A percentile compares a stretch with the other conserved stretches of the same genome.
Evolutionary conservation across 2,888 invertebrate species (phyloP).

Genomic region (Eremobia ochroleuca): DNA sequence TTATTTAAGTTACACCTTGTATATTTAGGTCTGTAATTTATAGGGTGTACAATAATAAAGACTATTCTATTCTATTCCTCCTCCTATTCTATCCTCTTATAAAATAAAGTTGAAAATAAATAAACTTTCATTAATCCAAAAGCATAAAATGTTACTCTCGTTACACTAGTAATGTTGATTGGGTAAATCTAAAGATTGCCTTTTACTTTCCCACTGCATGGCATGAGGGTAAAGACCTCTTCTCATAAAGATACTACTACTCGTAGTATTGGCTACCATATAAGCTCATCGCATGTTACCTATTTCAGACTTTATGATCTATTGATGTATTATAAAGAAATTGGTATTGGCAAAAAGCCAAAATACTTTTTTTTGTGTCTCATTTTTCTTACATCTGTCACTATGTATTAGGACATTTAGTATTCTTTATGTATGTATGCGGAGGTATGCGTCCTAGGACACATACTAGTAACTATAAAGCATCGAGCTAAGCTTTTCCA

Average conservation of each 20-base stretch:
- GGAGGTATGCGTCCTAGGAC: too few species aligned
- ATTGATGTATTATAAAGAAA: background rate
- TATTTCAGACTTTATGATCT: background rate
- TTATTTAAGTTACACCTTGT: too few species aligned
- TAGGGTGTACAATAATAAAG: too few species aligned
- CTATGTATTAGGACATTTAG: too few species aligned
- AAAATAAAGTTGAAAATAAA: constrained; percentile 5
- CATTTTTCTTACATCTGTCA: too few species aligned
- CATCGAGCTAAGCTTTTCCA: too few species aligned
- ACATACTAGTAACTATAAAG: too few species aligned
- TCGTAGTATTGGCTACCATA: background rate
- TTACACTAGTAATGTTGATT: background rate
- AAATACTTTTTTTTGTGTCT: too few species aligned
- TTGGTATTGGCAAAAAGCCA: background rate
- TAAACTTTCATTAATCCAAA: background rate
- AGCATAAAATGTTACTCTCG: background rate
- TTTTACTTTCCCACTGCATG: background rate
- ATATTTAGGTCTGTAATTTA: too few species aligned
- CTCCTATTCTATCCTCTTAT: too few species aligned
- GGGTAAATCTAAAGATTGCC: background rate
- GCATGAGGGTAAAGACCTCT: background rate
- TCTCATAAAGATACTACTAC: background rate
- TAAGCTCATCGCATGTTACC: background rate
- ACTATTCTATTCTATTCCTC: too few species aligned
- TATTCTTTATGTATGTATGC: too few species aligned